Base-by-base conservation (phyloP, 1,140 invertebrate genomes). In the Odontomachus brunneus region DNA sequence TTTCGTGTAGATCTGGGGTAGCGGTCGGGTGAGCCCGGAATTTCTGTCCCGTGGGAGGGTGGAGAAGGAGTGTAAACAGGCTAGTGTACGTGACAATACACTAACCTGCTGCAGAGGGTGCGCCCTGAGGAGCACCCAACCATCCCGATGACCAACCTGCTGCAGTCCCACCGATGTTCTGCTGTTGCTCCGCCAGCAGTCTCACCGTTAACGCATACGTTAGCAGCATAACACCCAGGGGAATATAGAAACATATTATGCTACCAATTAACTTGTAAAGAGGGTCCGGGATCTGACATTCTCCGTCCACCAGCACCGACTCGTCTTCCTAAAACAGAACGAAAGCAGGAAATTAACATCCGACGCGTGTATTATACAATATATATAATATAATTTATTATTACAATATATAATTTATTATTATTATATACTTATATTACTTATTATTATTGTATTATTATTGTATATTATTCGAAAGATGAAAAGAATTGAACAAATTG, bases 241-340 rank as follows among this genome's bases (percentile, higher is more conserved):
- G 99, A 83, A 99, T 98, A 94, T 99, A 99, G 94, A 99, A 99
- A 86, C 98, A 98, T 86, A 99, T 96, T 88, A 99, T 97, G 53
- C 98, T 98, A 17, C 98, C 98, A 87, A 98, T 98, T 80, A 98
- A 95, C 92, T 98, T 98, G 95, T 98, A 99, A 3, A 98, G 94
- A 0, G 97, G 97, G 93, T 98, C 97, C 0, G 97, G 97, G 89
- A 98, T 97, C 92, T 97, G 97, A 90, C 97, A 98, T 14, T 96
- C 96, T 1, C 97, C 97, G 60, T 96, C 96, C 53, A 97, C 96
- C 72, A 98, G 94, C 22, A 98, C 96, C 9, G 97, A 97, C 65
- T 97, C 96, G 90, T 97, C 96, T 91, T 97, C 96, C 97, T 97
- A 95, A 3, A 94, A 95, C 81, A 91, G 87, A 19, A 38, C 9